A percentile compares a stretch with the other conserved stretches of the same genome.
Conservation (phyloP, 2,797 vertebrate genomes). For the Menidia menidia region DNA sequence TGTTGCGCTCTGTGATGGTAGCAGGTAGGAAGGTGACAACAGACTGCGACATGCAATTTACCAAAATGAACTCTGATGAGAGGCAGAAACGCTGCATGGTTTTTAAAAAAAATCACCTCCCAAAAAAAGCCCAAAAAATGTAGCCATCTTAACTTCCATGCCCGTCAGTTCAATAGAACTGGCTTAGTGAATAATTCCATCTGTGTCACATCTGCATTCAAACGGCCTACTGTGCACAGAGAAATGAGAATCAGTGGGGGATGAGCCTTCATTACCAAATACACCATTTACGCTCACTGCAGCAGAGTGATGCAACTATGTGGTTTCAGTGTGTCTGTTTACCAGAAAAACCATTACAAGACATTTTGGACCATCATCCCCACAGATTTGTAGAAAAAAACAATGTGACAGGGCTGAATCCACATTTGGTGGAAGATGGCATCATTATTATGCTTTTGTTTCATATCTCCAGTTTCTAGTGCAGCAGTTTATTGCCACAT, state of each 20-base stretch:
- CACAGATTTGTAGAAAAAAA: slow-evolving; percentile 4
- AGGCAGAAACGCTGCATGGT: slow-evolving; percentile 39
- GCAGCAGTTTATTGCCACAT: slow-evolving; percentile 20
- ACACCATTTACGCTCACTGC: slow-evolving; percentile 28
- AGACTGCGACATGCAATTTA: slow-evolving; percentile 43
- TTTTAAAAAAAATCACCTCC: neutral
- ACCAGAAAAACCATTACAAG: slow-evolving; percentile 28
- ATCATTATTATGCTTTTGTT: slow-evolving; percentile 21
- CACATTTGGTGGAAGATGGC: slow-evolving; percentile 33
- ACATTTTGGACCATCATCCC: slow-evolving; percentile 21
- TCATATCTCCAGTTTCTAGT: slow-evolving; percentile 25
- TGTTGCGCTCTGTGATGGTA: slow-evolving; percentile 23
- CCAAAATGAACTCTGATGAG: slow-evolving; percentile 52
- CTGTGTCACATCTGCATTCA: slow-evolving; percentile 70
- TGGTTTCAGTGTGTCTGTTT: slow-evolving; percentile 25
- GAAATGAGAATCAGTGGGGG: slow-evolving; percentile 58
- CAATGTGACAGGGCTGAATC: slow-evolving; percentile 17
- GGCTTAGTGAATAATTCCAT: slow-evolving; percentile 39
- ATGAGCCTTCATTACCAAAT: slow-evolving; percentile 53
- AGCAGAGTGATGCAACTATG: slow-evolving; percentile 36
- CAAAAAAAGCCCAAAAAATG: slow-evolving; percentile 1
- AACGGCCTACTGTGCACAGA: slow-evolving; percentile 68
- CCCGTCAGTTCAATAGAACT: slow-evolving; percentile 29
- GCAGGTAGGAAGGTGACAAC: slow-evolving; percentile 21
- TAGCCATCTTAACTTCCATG: slow-evolving; percentile 39